phyloP scores from a whole-genome alignment of 2,888 invertebrate genomes.

The Spodoptera picta region DNA sequence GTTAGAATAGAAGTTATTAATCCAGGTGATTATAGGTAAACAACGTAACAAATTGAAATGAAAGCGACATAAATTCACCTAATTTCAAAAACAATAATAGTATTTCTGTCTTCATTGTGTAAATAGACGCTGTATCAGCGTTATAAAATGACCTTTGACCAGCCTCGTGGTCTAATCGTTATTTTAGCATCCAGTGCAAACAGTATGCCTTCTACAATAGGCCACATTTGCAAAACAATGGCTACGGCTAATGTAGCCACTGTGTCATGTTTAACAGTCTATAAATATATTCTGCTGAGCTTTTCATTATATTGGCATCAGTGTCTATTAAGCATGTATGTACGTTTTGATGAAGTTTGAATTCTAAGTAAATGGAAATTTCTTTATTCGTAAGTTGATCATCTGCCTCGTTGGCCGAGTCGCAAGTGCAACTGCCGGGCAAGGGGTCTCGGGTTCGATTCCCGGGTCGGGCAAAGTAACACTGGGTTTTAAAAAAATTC shows the following conservation, averaged over 20 bases:
- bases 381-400: no score
- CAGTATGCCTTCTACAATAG: slow-evolving; percentile 30
- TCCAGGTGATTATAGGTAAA: no score
- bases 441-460: no score
- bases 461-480: no score
- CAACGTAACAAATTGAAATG: no score
- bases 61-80: not conserved
- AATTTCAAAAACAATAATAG: not conserved
- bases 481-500: no score
- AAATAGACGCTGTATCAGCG: not conserved
- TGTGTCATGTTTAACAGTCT: slow-evolving; percentile 16
- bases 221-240: slow-evolving; percentile 34
- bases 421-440: no score
- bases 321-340: not conserved
- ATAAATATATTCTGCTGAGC: slow-evolving; percentile 32
- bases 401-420: no score
- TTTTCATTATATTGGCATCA: slow-evolving; percentile 14
- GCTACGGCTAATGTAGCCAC: not conserved
- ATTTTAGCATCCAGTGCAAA: slow-evolving; percentile 25
- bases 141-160: slow-evolving; percentile 15
- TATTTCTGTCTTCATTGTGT: not conserved
- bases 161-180: slow-evolving; percentile 12
- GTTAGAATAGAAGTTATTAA: no score
- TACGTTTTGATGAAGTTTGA: no score
- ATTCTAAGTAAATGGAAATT: no score